Evolutionary conservation across 2,888 invertebrate genomes (phyloP), one percentile per base, ranked within the genome.

Genomic region (Amphimallon solstitiale): DNA sequence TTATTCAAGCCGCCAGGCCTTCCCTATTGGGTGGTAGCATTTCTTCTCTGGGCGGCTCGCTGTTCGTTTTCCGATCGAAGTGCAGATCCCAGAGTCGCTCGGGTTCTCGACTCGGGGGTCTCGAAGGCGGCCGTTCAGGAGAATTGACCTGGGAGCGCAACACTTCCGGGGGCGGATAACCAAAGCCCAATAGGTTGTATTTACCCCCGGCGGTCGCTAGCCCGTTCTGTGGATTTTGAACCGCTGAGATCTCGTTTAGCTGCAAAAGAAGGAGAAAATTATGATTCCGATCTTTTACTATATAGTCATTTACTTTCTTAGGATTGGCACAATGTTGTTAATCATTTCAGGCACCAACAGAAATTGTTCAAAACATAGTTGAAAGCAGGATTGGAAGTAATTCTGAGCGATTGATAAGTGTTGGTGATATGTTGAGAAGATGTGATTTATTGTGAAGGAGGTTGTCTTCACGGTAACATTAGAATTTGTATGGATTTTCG

Each of bases 171-270:
- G 86, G 82, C 75, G 90, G 90, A 61, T 91, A 90, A 5, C 92
- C 89, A 80, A 92, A 92, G n/a, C 92, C 91, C 68, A 93, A 85
- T 14, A 92, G 84, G 46, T 91, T 90, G 82, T 92, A 93, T 79
- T 92, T 91, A 63, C 86, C 87, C 63, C 86, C 87, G 84, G 87
- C 68, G 82, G 83, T 79, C 83, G 86, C 71, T 81, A 77, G 85
- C 23, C 89, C 86, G 75, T 90, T 91, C 80, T 90, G 90, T 74
- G 88, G 89, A 80, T 88, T 89, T 78, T 91, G 91, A 76, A 91
- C 90, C 74, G 90, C 90, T 76, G 91, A 90, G 84, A 92, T 91
- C 84, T 92, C 92, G 85, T 90, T 91, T 83, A 92, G 85, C 92
- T 92, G 87, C 73, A 84, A 68, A 67, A 37, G 43, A 23, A 61